Base-by-base conservation (phyloP, 2,888 invertebrate species). In the Minunthozetes semirufus region DNA sequence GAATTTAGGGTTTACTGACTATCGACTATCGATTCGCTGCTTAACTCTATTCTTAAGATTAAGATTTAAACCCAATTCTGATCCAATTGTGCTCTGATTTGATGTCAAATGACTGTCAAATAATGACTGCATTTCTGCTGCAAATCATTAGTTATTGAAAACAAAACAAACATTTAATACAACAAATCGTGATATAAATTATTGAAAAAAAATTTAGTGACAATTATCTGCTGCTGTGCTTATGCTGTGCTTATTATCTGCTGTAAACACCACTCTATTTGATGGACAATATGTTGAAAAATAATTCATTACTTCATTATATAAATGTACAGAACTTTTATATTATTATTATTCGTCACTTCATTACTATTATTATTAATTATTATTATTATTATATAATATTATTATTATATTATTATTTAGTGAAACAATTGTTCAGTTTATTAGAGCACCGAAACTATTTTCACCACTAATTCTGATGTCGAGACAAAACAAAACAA, bases 341-440 rank as follows among this genome's bases (percentile, higher is more conserved):
- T 53, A 53, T 17, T 53, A n/a, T n/a, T n/a, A n/a, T n/a, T n/a
- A n/a, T n/a, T n/a, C 53, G 53, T 53, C 53, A 53, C n/a, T 53
- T 11, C 8, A 11, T 46, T 11, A 46, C 15, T 46, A 46, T 11
- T 46, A 8, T 8, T 11, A 11, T 46, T 11, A 46, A 11, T 46
- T 17, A 53, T 53, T 53, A 53, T 53, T 13, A 53, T 19, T 53
- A 53, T 8, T 13, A 53, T 13, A 53, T 13, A 53, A 6, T 53
- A n/a, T n/a, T 53, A 17, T n/a, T 17, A 19, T 13, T n/a, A 17
- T 53, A 46, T 53, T 13, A n/a, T 53, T 19, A 53, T 13, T 53
- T 13, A n/a, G n/a, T n/a, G n/a, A n/a, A n/a, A n/a, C n/a, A n/a
- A n/a, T n/a, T n/a, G n/a, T n/a, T n/a, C n/a, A n/a, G n/a, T n/a